phyloP scores from a whole-genome alignment of 2,797 vertebrate genomes.

The Cryptoblepharus egeriae region DNA sequence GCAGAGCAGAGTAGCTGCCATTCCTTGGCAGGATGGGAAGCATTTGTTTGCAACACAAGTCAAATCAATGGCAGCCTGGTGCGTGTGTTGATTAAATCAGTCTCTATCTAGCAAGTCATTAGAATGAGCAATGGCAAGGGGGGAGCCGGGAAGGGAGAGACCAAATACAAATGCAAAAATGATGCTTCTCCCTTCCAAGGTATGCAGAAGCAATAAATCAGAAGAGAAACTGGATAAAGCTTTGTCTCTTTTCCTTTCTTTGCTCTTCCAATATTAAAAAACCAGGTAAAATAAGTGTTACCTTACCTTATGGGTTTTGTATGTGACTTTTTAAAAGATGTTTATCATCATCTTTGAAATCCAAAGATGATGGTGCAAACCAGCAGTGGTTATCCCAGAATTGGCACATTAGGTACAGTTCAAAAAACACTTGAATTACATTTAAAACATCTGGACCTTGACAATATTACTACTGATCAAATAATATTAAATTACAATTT shows the following conservation, averaged over 20 bases:
- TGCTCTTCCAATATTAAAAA: background rate
- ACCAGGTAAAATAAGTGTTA: no score
- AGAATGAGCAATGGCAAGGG: conserved; percentile 42
- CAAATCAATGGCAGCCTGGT: conserved; percentile 45
- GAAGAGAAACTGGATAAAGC: background rate
- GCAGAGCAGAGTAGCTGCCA: conserved; percentile 49
- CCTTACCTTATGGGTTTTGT: background rate
- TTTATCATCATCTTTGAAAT: no score
- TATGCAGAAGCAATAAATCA: conserved; percentile 44
- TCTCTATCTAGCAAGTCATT: conserved; percentile 54
- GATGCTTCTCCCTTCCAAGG: conserved; percentile 17
- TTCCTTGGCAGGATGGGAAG: conserved; percentile 66
- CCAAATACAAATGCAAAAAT: conserved; percentile 17
- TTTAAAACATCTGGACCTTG: no score
- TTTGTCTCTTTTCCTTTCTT: conserved; percentile 17
- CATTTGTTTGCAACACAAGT: conserved; percentile 67
- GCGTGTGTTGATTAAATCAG: conserved; percentile 69
- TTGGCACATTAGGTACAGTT: no score
- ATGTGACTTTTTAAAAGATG: background rate
- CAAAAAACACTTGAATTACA: no score
- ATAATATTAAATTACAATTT: no score
- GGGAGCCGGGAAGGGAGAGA: conserved; percentile 37
- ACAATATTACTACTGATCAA: no score
- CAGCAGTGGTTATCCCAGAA: no score
- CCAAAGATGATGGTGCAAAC: no score